Evolutionary conservation across 2,113 vertebrate genomes (phyloP).

Genomic region (Anhinga anhinga): DNA sequence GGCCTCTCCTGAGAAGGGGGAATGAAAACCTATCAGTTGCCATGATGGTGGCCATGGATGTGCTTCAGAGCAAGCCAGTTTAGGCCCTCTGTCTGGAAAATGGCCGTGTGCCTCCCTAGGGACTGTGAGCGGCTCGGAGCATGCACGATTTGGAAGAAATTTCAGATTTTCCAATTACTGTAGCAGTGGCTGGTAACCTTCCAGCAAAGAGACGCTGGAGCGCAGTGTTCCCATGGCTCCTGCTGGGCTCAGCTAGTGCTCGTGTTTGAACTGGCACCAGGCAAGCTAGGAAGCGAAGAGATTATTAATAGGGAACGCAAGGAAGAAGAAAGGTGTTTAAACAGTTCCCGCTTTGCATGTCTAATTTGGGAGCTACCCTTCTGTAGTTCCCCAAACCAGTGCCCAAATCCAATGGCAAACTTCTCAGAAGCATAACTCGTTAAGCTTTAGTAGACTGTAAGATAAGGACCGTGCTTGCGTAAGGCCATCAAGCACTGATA

Average conservation of each 20-base stretch:
- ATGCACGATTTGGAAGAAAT: not conserved
- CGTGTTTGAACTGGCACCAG: conserved; percentile 41
- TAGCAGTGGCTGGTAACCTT: conserved; percentile 30
- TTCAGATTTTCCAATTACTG: conserved; percentile 2
- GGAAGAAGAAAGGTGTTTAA: conserved; percentile 51
- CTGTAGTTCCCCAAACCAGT: conserved; percentile 46
- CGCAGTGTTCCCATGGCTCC: conserved; percentile 8
- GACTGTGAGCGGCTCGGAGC: not conserved
- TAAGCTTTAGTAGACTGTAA: conserved; percentile 58
- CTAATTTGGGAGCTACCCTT: conserved; percentile 15
- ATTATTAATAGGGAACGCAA: conserved; percentile 23
- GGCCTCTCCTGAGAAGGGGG: not conserved
- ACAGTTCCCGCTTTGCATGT: conserved; percentile 32
- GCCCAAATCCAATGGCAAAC: conserved; percentile 61
- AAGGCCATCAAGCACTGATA: conserved; percentile 73
- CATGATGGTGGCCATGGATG: accelerated
- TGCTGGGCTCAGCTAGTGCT: conserved; percentile 27
- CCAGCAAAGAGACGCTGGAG: conserved; percentile 17
- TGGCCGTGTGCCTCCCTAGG: accelerated
- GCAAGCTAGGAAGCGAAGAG: not conserved
- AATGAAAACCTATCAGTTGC: not conserved
- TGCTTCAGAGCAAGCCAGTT: not conserved
- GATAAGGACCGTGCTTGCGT: conserved; percentile 70
- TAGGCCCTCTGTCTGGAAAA: not conserved
- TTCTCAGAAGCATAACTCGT: conserved; percentile 62